Base-by-base conservation (phyloP, 2,888 invertebrate species). In the Philopedon plagiatum region DNA sequence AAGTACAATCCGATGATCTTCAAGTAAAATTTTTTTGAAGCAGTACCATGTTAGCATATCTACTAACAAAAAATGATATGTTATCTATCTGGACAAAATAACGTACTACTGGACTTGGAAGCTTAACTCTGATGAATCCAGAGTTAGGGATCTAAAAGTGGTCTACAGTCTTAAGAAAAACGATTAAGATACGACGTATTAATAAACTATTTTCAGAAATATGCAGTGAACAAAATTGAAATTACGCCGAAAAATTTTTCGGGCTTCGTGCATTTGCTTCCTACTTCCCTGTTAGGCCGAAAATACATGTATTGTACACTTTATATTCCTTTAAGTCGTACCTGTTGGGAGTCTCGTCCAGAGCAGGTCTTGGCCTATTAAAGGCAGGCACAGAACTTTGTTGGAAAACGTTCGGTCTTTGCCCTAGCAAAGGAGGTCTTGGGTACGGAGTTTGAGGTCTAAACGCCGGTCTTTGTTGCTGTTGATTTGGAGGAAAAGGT, bases 381-480 rank as follows among this genome's bases (percentile, higher is more conserved):
- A 76, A 80, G n/a, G 70, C 62, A 1, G 81, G 80, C 13, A 80
- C 79, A 0, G 82, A 81, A 68, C 79, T 78, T 71, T 82, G 82
- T 21, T 82, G 82, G 56, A 78, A 76, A 39, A 82, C 68, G 37
- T 78, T 80, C 7, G 80, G 75, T 19, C 74, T 60, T 73, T 80
- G 72, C 83, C 74, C 75, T 32, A 76, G 74, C 18, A 71, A 83
- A 11, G 86, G 86, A 75, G 87, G 87, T 77, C 88, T 84, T 7
- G 88, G 88, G 61, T 87, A 88, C 39, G 89, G 88, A 60, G 86
- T 86, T 75, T 86, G 86, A 77, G 86, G 86, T 78, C 89, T 85
- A 56, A 81, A 82, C 18, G 79, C 79, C 5, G 81, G 79, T 29
- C 82, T 71, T 49, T 46, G 66, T 61, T 74, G 78, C 44, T 74